Evolutionary conservation across 2,113 vertebrate genomes (phyloP), one percentile per base, ranked within the genome.

Genomic region (Sylvietta virens): DNA sequence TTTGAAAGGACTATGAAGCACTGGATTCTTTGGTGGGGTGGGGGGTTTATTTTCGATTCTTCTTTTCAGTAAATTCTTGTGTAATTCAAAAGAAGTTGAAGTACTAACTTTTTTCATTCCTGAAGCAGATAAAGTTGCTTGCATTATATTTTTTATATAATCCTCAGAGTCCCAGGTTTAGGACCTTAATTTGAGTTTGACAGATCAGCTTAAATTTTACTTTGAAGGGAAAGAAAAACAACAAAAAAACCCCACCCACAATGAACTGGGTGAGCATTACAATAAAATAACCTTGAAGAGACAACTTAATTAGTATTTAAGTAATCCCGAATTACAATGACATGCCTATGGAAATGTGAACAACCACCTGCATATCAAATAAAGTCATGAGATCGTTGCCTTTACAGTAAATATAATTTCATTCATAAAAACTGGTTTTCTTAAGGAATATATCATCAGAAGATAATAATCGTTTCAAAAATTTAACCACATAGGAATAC

Each of bases 231-330:
- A 61, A 64, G 60, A 45, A 81, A 45, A 72, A 45, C 42, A 73
- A 39, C 4, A 11, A 16, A 30, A 30, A 18, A 30, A 1, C 18
- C 50, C 28, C 8, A 18, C 18, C 37, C 40, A 11, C 30, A n/a
- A 54, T 2, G 6, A 91, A 82, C 62, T 67, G 13, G 40, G 66
- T 60, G 50, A 91, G 37, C 33, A 84, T 88, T 92, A 69, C 86
- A 95, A 94, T 91, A 90, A 96, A 96, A 94, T 94, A 96, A 97
- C 95, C 95, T 97, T 97, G 96, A 96, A 94, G 81, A 95, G 90
- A 91, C 95, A 96, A 97, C 86, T 96, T 97, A 95, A 97, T 97
- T 96, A 97, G 95, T 97, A 96, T 97, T 97, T 96, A 97, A 97
- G 79, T 81, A 88, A 95, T 95, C 88, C 88, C 96, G 97, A 95